Percentiles rank a stretch among this genome's conserved stretches.
phyloP scores from a whole-genome alignment of 2,888 invertebrate genomes.

The Drosophila pegasa region DNA sequence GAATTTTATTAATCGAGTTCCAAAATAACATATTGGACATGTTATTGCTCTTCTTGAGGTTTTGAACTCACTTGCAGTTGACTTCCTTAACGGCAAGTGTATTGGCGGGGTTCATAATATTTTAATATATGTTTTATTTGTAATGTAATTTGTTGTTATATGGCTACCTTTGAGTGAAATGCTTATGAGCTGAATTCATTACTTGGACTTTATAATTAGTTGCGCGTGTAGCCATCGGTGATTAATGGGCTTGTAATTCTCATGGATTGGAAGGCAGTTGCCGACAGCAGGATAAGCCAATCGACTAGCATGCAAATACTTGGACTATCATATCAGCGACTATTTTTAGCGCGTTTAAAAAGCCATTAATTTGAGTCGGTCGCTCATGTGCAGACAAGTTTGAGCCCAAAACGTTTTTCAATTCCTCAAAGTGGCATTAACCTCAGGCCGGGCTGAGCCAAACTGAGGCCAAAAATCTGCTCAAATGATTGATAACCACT shows the following conservation, averaged over 20 bases:
- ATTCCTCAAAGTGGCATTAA: slow-evolving; percentile 81
- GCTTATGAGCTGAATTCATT: slow-evolving; percentile 9
- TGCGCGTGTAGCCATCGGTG: slow-evolving; percentile 41
- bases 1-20: slow-evolving; percentile 12
- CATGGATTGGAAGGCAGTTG: not conserved
- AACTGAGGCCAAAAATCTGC: slow-evolving; percentile 67
- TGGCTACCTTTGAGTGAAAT: slow-evolving; percentile 30
- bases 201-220: slow-evolving; percentile 35
- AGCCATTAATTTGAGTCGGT: slow-evolving; percentile 59
- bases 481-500: slow-evolving; percentile 70
- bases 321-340: slow-evolving; percentile 48
- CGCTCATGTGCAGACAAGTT: slow-evolving; percentile 68
- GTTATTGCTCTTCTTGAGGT: slow-evolving; percentile 22
- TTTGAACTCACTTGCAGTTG: slow-evolving; percentile 17
- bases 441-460: slow-evolving; percentile 54
- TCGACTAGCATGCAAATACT: slow-evolving; percentile 44
- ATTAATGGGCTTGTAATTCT: slow-evolving; percentile 43
- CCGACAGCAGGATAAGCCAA: slow-evolving; percentile 31
- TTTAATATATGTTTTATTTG: not conserved
- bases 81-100: slow-evolving; percentile 44
- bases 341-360: slow-evolving; percentile 72
- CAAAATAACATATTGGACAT: slow-evolving; percentile 31
- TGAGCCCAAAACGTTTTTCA: slow-evolving; percentile 58
- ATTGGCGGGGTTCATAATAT: slow-evolving; percentile 15
- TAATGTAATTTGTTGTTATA: slow-evolving; percentile 17